Evolutionary conservation across 2,888 invertebrate species (phyloP), one percentile per base, ranked within the genome.

Genomic region (Serripes groenlandicus): DNA sequence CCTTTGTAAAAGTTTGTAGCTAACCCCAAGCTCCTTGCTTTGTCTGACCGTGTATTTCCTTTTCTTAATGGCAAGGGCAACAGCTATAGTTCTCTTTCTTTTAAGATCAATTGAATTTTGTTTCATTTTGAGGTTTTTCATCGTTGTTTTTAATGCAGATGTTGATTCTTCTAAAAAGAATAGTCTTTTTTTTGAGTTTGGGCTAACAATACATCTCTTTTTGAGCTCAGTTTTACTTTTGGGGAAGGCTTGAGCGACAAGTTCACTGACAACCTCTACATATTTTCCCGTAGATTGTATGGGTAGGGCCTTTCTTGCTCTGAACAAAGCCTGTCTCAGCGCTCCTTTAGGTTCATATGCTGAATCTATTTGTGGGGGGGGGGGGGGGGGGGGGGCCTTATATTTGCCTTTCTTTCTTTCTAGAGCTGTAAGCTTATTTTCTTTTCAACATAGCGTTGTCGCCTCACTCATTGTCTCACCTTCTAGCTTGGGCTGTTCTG

Each of bases 21-120:
- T 62, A 28, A 62, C 11, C 9, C 62, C 62, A 9, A 62, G 7
- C 9, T 62, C 11, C 30, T 62, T 21, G n/a, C 62, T 28, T n/a
- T 62, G 62, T 7, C 23, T 56, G 56, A 56, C 56, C 7, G 7
- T 56, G 23, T 56, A n/a, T n/a, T n/a, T 56, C 23, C 23, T 30
- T 62, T 62, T 62, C 34, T 62, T 62, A 4, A 62, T 9, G 15
- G 28, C 7, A 30, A 62, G 26, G 15, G 62, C 62, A 28, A n/a
- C 62, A 32, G 62, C 62, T 28, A 62, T 62, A 28, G 62, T 62
- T 30, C 62, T 62, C n/a, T 62, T 62, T 30, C 62, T 62, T n/a
- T 62, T 62, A 7, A 18, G 9, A n/a, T 62, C 62, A 7, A 28
- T n/a, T n/a, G 32, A 15, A n/a, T 62, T 62, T 30, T 23, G 11